Conservation (phyloP, 2,113 vertebrate species). For the Gracilinanus agilis region DNA sequence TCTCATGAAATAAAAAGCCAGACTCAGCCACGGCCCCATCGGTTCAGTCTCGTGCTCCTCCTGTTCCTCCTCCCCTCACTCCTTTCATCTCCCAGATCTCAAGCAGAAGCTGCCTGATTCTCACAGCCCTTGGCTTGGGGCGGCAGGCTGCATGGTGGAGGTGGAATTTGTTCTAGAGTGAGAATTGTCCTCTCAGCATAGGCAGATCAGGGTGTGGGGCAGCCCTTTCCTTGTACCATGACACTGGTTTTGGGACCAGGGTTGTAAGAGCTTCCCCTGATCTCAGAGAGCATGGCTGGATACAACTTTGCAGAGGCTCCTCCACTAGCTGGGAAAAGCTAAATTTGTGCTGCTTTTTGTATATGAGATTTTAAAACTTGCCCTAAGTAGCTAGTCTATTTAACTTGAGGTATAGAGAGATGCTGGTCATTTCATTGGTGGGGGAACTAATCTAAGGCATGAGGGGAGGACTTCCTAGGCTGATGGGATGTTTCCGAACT, state of each 20-base stretch:
- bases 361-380: not conserved
- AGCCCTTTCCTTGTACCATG: not conserved
- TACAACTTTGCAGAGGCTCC: not conserved
- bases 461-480: not conserved
- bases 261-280: not conserved
- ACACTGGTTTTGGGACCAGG: not conserved
- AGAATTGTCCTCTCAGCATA: not conserved
- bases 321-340: not conserved
- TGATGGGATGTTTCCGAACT: not conserved
- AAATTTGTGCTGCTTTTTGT: not conserved
- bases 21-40: not conserved
- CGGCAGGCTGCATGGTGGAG: not conserved
- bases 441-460: not conserved
- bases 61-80: accelerated
- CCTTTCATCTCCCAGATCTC: not conserved
- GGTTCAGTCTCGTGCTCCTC: constrained; percentile 30
- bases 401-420: not conserved
- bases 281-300: not conserved
- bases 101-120: not conserved
- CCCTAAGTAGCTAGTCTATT: not conserved
- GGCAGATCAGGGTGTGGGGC: not conserved
- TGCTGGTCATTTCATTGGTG: not conserved
- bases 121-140: not conserved
- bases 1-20: constrained; percentile 88
- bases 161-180: not conserved